These are phyloP conservation scores for Ceyx melanurus DNA, from an alignment of 2,113 vertebrate genomes.

Conservation along the genomic window DNA sequence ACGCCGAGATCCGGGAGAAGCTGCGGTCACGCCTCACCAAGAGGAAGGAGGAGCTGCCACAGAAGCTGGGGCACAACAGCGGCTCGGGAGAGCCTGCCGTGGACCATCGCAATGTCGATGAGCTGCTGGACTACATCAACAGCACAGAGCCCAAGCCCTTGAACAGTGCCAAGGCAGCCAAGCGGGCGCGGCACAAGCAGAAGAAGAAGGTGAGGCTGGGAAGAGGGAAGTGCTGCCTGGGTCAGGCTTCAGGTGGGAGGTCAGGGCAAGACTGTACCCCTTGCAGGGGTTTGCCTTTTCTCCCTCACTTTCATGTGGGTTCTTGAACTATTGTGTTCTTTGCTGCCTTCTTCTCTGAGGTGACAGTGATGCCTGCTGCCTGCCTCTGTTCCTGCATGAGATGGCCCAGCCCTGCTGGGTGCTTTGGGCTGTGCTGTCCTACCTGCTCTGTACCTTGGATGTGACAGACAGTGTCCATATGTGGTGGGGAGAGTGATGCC, in stretches of 20 bases:
- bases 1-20: slow-evolving; percentile 97
- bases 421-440: background rate
- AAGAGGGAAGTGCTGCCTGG: background rate
- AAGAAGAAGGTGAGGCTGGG: slow-evolving; percentile 91
- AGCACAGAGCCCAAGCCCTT: slow-evolving; percentile 93
- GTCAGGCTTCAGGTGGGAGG: background rate
- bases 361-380: accelerated
- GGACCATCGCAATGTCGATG: slow-evolving; percentile 94
- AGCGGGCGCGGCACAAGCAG: slow-evolving; percentile 96
- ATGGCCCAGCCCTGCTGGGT: background rate
- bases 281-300: background rate
- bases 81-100: slow-evolving; percentile 82
- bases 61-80: slow-evolving; percentile 82
- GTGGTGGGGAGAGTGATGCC: accelerated
- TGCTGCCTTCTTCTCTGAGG: background rate
- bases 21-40: slow-evolving; percentile 92
- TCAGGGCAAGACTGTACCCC: background rate
- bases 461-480: accelerated
- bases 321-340: background rate
- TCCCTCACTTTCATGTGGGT: background rate
- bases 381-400: background rate
- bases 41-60: slow-evolving; percentile 94
- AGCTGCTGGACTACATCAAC: slow-evolving; percentile 97
- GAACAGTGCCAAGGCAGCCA: slow-evolving; percentile 97
- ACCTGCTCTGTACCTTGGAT: accelerated